Conservation (phyloP, 2,888 invertebrate genomes). For the Koerneria pararmatus region DNA sequence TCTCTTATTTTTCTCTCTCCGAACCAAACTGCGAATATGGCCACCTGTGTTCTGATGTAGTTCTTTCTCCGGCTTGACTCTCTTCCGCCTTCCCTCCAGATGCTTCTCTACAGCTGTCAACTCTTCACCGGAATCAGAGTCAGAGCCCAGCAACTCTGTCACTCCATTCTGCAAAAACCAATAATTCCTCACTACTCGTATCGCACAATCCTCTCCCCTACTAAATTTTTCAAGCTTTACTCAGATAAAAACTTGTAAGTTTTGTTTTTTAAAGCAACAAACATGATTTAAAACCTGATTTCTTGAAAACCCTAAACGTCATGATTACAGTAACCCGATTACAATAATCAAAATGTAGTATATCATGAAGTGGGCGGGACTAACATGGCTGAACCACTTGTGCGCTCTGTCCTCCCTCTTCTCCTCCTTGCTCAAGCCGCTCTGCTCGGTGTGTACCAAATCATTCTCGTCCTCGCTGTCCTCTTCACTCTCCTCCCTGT, state of each 20-base stretch:
- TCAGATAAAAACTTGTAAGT: neutral
- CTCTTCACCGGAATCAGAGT: conserved; percentile 80
- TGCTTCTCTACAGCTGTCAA: conserved; percentile 62
- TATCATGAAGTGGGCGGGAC: conserved; percentile 14
- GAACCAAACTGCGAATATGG: too few species aligned
- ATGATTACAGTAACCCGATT: too few species aligned
- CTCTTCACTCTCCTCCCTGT: conserved; percentile 17
- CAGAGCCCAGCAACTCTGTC: conserved; percentile 75
- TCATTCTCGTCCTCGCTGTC: conserved; percentile 30
- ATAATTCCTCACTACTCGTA: conserved; percentile 23
- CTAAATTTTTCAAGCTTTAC: neutral
- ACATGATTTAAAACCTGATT: neutral
- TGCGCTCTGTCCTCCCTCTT: conserved; percentile 71
- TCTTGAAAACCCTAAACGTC: too few species aligned
- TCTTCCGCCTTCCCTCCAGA: conserved; percentile 24
- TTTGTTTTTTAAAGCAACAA: neutral
- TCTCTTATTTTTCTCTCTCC: too few species aligned
- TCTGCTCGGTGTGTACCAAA: conserved; percentile 37
- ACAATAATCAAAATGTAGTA: too few species aligned
- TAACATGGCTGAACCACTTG: conserved; percentile 77
- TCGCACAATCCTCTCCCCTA: conserved; percentile 26
- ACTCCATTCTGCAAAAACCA: conserved; percentile 68
- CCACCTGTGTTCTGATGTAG: conserved; percentile 33
- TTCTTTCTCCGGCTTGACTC: conserved; percentile 30
- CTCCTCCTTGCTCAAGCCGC: conserved; percentile 23